Evolutionary conservation across 1,140 invertebrate genomes (phyloP).

Genomic region (Rhizoglyphus robini): DNA sequence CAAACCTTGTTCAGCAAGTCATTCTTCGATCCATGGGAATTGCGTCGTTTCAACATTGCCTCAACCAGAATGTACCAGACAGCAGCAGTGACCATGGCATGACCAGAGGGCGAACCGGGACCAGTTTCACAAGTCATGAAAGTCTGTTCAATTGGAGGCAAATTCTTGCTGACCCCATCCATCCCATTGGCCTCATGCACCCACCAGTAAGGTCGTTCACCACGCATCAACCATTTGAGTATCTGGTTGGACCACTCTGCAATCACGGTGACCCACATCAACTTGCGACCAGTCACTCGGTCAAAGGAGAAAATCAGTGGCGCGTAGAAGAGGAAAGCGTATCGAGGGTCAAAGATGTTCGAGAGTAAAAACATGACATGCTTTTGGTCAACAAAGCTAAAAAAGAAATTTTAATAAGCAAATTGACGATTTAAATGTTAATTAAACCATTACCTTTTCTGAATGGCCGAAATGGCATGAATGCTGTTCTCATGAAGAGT

Average conservation of each 20-base stretch:
- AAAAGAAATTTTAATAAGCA: constrained; percentile 21
- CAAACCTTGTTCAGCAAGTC: constrained; percentile 19
- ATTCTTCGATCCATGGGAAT: not conserved
- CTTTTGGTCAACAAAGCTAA: constrained; percentile 32
- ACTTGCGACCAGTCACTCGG: constrained; percentile 32
- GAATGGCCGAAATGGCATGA: constrained; percentile 24
- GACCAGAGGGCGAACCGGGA: constrained; percentile 46
- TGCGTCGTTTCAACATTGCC: constrained; percentile 21
- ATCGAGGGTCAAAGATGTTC: constrained; percentile 38
- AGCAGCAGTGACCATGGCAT: constrained; percentile 43
- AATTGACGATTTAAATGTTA: not conserved
- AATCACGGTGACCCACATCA: constrained; percentile 35
- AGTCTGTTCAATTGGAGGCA: constrained; percentile 39
- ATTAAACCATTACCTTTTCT: constrained; percentile 23
- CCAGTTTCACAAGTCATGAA: constrained; percentile 49
- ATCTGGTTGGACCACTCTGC: constrained; percentile 41
- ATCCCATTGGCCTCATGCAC: constrained; percentile 36
- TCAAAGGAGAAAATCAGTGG: constrained; percentile 37
- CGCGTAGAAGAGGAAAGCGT: constrained; percentile 39
- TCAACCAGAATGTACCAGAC: constrained; percentile 39
- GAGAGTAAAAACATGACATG: constrained; percentile 37
- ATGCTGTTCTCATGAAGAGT: constrained; percentile 27
- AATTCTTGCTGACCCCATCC: not conserved
- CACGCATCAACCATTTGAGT: constrained; percentile 43
- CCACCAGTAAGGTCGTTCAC: constrained; percentile 53